phyloP scores from a whole-genome alignment of 1,140 invertebrate species.

The Brachionus paranguensis region DNA sequence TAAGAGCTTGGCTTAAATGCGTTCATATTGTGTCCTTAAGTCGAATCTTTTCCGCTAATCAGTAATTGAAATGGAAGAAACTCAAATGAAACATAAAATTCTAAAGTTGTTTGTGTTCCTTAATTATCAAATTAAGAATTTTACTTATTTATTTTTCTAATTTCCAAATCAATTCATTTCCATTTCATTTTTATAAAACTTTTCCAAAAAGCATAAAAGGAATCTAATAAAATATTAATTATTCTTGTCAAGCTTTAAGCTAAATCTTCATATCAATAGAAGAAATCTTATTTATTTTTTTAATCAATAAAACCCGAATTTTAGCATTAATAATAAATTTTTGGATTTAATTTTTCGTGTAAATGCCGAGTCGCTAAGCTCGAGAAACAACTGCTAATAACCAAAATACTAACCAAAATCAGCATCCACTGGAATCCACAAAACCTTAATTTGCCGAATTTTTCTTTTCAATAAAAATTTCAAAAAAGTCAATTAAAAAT shows the following conservation, averaged over 20 bases:
- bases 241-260: constrained; percentile 33
- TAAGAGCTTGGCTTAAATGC: neutral
- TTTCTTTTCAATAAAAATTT: neutral
- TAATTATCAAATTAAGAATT: neutral
- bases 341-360: neutral
- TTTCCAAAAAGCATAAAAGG: neutral
- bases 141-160: neutral
- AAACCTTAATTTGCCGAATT: too few species aligned
- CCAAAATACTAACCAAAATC: neutral
- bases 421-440: neutral
- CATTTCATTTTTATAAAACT: neutral
- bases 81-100: neutral
- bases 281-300: constrained; percentile 15
- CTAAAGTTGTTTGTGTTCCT: neutral
- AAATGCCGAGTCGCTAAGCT: neutral
- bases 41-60: neutral
- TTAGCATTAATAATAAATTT: neutral
- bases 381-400: neutral
- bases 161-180: constrained; percentile 19
- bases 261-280: constrained; percentile 16
- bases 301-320: neutral
- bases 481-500: too few species aligned
- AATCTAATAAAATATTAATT: constrained; percentile 14
- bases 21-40: neutral
- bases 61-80: neutral